Conservation (phyloP, 2,888 invertebrate genomes). For the Ornithoptera priamus region DNA sequence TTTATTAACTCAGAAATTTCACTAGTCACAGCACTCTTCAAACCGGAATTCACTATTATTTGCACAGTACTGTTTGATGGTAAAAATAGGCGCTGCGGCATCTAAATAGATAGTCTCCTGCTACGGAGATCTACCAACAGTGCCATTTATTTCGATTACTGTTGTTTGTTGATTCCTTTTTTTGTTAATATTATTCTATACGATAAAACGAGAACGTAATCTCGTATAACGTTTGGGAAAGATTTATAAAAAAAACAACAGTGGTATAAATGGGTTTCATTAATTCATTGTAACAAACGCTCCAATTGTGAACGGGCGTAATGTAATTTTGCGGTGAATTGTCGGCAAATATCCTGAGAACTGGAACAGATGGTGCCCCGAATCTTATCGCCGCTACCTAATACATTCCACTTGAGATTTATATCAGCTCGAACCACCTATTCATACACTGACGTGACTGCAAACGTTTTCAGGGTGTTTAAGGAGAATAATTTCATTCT, state of each 20-base stretch:
- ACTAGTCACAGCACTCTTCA: no score
- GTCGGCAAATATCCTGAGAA: constrained; percentile 27
- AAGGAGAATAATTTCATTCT: neutral
- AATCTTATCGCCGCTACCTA: constrained; percentile 16
- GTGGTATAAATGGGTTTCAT: constrained; percentile 14
- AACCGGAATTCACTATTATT: no score
- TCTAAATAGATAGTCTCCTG: no score
- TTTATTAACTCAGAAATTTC: no score
- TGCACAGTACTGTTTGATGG: no score
- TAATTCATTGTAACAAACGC: constrained; percentile 21
- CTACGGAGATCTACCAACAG: no score
- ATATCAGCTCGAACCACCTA: neutral
- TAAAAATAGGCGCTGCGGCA: no score
- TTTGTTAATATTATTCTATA: neutral
- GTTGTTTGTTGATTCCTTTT: no score
- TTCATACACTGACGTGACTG: neutral
- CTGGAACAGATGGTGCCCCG: constrained; percentile 21
- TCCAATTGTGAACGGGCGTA: constrained; percentile 21
- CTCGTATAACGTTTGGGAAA: neutral
- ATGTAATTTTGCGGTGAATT: constrained; percentile 23
- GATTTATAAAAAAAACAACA: neutral
- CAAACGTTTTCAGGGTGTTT: neutral
- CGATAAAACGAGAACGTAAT: neutral
- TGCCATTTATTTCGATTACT: no score
- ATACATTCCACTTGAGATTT: constrained; percentile 6